Percentiles rank a stretch among this genome's conserved stretches.
Conservation (phyloP, 2,113 vertebrate species). For the Echinops telfairi region DNA sequence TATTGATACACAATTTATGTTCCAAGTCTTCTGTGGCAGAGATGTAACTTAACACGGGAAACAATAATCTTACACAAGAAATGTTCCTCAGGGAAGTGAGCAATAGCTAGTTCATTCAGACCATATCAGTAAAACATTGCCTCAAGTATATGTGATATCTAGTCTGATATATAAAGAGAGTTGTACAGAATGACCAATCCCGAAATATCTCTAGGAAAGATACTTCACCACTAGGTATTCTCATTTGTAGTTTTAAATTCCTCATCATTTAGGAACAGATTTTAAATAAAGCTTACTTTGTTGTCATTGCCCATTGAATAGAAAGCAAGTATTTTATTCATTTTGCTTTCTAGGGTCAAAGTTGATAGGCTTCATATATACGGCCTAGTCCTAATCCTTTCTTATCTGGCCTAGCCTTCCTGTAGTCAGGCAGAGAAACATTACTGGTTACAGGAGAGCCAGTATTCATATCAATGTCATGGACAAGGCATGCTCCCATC, state of each 20-base stretch:
- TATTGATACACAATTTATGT: constrained; percentile 19
- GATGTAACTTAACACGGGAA: constrained; percentile 49
- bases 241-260: constrained; percentile 21
- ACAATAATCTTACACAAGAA: constrained; percentile 56
- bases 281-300: constrained; percentile 41
- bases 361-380: constrained; percentile 19
- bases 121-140: constrained; percentile 46
- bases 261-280: constrained; percentile 33
- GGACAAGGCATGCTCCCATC: background rate
- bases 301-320: constrained; percentile 11
- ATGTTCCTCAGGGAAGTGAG: constrained; percentile 35
- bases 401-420: background rate
- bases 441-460: constrained; percentile 34
- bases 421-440: constrained; percentile 51
- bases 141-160: constrained; percentile 56
- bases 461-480: constrained; percentile 9
- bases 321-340: constrained; percentile 25
- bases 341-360: constrained; percentile 35
- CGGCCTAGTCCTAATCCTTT: background rate
- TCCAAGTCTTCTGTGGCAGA: constrained; percentile 25
- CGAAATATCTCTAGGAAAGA: constrained; percentile 52
- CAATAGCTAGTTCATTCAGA: constrained; percentile 41
- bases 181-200: constrained; percentile 37
- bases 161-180: constrained; percentile 39
- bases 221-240: background rate